phyloP scores from a whole-genome alignment of 2,888 invertebrate species.

The Drosophila infuscata region DNA sequence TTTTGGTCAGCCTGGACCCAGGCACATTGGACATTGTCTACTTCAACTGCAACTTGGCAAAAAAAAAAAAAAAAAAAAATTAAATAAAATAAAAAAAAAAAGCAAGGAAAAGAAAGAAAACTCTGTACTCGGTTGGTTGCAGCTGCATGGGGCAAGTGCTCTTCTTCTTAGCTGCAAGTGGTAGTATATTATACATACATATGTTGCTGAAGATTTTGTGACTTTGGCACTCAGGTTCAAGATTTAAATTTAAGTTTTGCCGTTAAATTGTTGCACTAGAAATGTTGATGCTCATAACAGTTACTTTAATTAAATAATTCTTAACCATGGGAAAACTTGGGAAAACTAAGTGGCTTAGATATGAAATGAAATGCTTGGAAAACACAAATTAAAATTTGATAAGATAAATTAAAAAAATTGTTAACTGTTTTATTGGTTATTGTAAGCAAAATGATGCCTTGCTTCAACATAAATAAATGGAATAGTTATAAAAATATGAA shows the following conservation, averaged over 20 bases:
- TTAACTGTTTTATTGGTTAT: neutral
- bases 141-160: conserved; percentile 7
- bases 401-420: neutral
- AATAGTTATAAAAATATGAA: neutral
- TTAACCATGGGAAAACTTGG: neutral
- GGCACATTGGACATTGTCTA: conserved; percentile 38
- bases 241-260: conserved; percentile 37
- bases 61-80: neutral
- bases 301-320: conserved; percentile 34
- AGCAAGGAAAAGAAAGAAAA: neutral
- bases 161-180: neutral
- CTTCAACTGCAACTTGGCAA: conserved; percentile 36
- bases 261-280: conserved; percentile 16
- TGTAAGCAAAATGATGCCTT: neutral
- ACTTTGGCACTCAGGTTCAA: conserved; percentile 31
- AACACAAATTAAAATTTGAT: neutral
- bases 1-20: conserved; percentile 46
- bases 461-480: neutral
- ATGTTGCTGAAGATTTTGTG: conserved; percentile 19
- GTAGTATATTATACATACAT: conserved; percentile 10
- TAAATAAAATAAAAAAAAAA: neutral
- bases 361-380: neutral
- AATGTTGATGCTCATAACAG: conserved; percentile 11
- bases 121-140: conserved; percentile 1
- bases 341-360: neutral